phyloP scores from a whole-genome alignment of 1,140 invertebrate genomes.

The Hermatobates lingyangjiaoensis region DNA sequence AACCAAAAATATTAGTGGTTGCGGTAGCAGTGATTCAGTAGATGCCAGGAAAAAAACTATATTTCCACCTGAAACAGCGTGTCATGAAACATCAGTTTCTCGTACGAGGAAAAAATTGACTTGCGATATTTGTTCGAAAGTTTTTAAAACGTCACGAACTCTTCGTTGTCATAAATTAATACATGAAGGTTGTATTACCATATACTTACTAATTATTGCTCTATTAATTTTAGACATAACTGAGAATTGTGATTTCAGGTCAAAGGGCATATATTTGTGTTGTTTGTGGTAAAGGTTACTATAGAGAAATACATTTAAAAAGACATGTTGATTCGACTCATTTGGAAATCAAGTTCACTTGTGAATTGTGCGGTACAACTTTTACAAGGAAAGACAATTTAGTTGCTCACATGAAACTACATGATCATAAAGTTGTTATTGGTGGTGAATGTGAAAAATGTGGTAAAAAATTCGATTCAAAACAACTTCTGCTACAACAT shows the following conservation, averaged over 20 bases:
- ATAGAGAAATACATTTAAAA: slow-evolving; percentile 48
- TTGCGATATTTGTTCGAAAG: no score
- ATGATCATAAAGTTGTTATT: slow-evolving; percentile 42
- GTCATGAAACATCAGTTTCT: no score
- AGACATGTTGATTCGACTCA: slow-evolving; percentile 55
- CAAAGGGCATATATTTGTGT: slow-evolving; percentile 49
- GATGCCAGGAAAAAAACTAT: no score
- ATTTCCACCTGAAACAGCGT: no score
- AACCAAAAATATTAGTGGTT: no score
- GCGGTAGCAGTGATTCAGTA: no score
- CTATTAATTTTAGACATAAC: no score
- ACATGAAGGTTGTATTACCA: no score
- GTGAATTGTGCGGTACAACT: slow-evolving; percentile 53
- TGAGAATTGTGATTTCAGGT: slow-evolving; percentile 28
- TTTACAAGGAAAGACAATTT: slow-evolving; percentile 60
- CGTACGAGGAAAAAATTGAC: no score
- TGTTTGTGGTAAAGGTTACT: slow-evolving; percentile 49
- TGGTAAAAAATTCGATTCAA: slow-evolving; percentile 50
- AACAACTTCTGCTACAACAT: slow-evolving; percentile 45
- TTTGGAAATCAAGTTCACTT: slow-evolving; percentile 50
- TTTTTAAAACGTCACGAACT: no score
- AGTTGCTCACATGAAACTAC: slow-evolving; percentile 45
- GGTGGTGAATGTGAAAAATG: slow-evolving; percentile 48
- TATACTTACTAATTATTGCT: no score
- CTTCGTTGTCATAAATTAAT: no score